A percentile compares a stretch with the other conserved stretches of the same genome.
Conservation (phyloP, 2,888 invertebrate species). For the Hirtodrosophila trivittata region DNA sequence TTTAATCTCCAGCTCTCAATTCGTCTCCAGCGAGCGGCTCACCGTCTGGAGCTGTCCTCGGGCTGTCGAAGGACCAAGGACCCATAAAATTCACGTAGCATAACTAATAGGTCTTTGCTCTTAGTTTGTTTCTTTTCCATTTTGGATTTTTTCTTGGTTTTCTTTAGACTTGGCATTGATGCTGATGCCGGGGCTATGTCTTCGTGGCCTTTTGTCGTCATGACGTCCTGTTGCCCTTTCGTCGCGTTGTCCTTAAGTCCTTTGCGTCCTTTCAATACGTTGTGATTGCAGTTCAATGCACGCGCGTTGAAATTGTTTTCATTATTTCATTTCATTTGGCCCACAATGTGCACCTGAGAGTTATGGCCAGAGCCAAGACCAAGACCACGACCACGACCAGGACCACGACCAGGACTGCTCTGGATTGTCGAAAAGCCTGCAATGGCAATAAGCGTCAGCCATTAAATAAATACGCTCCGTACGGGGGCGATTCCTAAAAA, state of each 20-base stretch:
- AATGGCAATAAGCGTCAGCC: constrained; percentile 49
- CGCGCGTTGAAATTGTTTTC: constrained; percentile 68
- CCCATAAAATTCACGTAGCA: constrained; percentile 60
- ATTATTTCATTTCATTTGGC: constrained; percentile 73
- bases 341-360: constrained; percentile 63
- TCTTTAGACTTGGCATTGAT: not conserved
- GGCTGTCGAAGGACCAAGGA: constrained; percentile 11
- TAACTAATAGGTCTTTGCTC: constrained; percentile 59
- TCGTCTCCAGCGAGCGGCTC: constrained; percentile 1
- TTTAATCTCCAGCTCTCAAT: not conserved
- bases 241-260: not conserved
- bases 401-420: constrained; percentile 14
- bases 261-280: constrained; percentile 17
- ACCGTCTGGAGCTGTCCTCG: not conserved
- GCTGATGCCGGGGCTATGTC: not conserved
- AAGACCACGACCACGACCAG: too few relatives aligned
- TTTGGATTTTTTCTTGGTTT: not conserved
- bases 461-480: constrained; percentile 54
- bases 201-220: constrained; percentile 4
- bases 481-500: constrained; percentile 11
- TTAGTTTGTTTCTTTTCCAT: constrained; percentile 34
- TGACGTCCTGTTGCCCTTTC: not conserved
- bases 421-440: constrained; percentile 22
- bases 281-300: constrained; percentile 66
- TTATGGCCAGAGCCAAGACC: constrained; percentile 52